phyloP scores from a whole-genome alignment of 2,888 invertebrate species.

The Ptilodon capucinus region DNA sequence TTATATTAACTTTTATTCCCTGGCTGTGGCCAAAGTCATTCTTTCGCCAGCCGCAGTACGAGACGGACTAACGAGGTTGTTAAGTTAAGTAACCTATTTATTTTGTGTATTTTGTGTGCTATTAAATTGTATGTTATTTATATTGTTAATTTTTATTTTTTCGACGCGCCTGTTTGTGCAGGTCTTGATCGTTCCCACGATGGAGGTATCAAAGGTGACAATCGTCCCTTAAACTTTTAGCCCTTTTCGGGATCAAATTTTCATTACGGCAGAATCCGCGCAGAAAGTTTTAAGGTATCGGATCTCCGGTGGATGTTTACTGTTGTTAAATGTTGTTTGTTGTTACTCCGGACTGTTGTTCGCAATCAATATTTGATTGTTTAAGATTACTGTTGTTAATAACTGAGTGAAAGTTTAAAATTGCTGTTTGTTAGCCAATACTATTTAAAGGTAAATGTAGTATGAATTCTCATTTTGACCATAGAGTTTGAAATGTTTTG shows the following conservation, averaged over 20 bases:
- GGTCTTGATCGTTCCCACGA: slow-evolving; percentile 23
- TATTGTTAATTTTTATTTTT: too few relatives aligned
- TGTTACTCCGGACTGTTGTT: slow-evolving; percentile 1
- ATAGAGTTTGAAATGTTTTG: too few relatives aligned
- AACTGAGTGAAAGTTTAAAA: background rate
- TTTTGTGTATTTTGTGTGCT: too few relatives aligned
- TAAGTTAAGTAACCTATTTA: too few relatives aligned
- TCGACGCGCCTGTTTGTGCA: too few relatives aligned
- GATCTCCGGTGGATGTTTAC: slow-evolving; percentile 11
- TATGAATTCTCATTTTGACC: too few relatives aligned
- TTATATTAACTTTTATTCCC: too few relatives aligned
- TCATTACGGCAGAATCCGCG: slow-evolving; percentile 15
- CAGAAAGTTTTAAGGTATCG: slow-evolving; percentile 13
- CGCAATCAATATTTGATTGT: background rate
- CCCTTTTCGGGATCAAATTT: slow-evolving; percentile 16
- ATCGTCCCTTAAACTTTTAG: slow-evolving; percentile 23
- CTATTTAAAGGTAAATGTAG: background rate
- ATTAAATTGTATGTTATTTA: too few relatives aligned
- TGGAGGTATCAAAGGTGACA: slow-evolving; percentile 34
- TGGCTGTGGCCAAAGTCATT: too few relatives aligned
- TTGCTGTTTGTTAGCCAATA: background rate
- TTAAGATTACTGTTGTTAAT: background rate
- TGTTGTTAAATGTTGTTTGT: slow-evolving; percentile 9
- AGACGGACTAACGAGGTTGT: too few relatives aligned
- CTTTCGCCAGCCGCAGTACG: too few relatives aligned